These are phyloP conservation scores for Hypolimnas misippus DNA, from an alignment of 2,888 invertebrate species.

Conservation along the genomic window DNA sequence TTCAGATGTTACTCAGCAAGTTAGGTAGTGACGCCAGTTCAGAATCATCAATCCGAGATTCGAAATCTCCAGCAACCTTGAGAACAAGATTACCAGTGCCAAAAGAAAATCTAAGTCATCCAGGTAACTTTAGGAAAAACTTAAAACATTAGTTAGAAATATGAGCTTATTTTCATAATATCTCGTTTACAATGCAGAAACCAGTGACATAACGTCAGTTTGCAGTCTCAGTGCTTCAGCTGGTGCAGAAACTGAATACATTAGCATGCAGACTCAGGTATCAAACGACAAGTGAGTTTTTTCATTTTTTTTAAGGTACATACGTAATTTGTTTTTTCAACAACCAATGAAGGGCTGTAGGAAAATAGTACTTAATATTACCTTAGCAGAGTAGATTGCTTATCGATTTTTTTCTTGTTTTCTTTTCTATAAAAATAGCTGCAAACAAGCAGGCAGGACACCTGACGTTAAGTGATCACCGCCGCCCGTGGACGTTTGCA, in stretches of 20 bases:
- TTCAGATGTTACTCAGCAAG: conserved; percentile 86
- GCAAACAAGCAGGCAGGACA: too few species aligned
- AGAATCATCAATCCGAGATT: conserved; percentile 69
- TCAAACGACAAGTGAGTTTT: conserved; percentile 59
- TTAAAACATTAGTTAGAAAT: background rate
- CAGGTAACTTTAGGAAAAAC: conserved; percentile 54
- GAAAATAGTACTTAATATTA: too few species aligned
- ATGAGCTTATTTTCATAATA: background rate
- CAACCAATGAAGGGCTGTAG: background rate
- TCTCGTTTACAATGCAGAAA: conserved; percentile 72
- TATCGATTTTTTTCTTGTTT: too few species aligned
- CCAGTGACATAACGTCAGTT: conserved; percentile 88
- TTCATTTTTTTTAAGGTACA: background rate
- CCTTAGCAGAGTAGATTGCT: too few species aligned
- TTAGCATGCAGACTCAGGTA: conserved; percentile 63
- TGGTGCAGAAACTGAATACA: conserved; percentile 82
- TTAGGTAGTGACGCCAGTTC: conserved; percentile 86
- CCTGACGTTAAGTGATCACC: too few species aligned
- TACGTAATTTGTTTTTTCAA: too few species aligned
- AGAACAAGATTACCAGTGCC: conserved; percentile 75
- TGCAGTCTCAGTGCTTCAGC: conserved; percentile 88
- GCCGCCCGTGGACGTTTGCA: too few species aligned
- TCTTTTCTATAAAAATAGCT: too few species aligned
- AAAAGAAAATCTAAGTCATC: conserved; percentile 85
- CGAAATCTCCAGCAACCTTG: conserved; percentile 67